Conservation (phyloP, 30 jellyfish, hydroid and myxozoan genomes). For the Aurelia coerulea region DNA sequence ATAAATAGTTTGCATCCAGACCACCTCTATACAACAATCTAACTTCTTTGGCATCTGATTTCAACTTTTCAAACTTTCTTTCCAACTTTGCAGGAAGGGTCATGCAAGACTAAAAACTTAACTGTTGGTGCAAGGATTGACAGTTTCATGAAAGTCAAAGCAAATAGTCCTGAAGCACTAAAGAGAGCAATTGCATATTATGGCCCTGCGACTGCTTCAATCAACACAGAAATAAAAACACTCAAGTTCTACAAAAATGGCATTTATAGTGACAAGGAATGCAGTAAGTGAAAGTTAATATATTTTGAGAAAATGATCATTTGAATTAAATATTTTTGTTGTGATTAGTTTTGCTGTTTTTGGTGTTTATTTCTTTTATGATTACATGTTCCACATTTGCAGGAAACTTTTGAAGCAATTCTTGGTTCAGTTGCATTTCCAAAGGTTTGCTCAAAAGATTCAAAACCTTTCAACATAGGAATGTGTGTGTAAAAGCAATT, state of each 20-base stretch:
- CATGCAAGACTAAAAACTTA: slow-evolving; percentile 48
- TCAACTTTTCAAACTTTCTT: neutral
- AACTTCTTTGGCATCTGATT: no score
- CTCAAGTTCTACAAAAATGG: slow-evolving; percentile 89
- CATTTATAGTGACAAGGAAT: slow-evolving; percentile 78
- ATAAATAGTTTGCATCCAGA: no score
- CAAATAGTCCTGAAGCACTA: slow-evolving; percentile 67
- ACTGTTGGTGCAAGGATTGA: slow-evolving; percentile 58
- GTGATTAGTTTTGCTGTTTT: no score
- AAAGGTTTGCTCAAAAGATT: no score
- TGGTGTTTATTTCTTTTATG: no score
- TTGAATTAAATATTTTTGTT: no score
- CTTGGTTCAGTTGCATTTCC: no score
- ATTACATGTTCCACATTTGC: no score
- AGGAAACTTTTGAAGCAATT: no score
- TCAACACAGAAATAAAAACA: slow-evolving; percentile 84
- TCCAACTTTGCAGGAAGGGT: slow-evolving; percentile 35
- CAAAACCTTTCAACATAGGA: no score
- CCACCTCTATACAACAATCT: no score
- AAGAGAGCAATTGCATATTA: slow-evolving; percentile 80
- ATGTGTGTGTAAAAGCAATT: no score
- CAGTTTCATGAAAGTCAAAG: slow-evolving; percentile 72
- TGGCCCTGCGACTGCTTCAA: slow-evolving; percentile 95
- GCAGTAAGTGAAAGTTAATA: slow-evolving; percentile 70
- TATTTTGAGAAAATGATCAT: neutral